Conservation (phyloP, 2,888 invertebrate genomes). For the Coleophora flavipennella region DNA sequence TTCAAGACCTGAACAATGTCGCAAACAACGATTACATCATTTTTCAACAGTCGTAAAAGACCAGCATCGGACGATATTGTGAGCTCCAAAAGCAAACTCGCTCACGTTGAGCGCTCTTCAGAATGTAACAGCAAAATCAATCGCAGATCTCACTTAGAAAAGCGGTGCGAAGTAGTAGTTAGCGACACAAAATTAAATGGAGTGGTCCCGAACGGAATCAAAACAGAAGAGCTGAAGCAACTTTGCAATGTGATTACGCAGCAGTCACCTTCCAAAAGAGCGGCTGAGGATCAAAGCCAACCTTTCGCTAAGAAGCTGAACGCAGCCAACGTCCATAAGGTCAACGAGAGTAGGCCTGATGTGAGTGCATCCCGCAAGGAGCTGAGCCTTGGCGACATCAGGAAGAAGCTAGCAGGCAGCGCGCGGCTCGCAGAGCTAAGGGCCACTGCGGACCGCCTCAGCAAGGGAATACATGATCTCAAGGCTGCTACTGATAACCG, state of each 20-base stretch:
- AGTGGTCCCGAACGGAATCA: constrained; percentile 4
- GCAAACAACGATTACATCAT: constrained; percentile 82
- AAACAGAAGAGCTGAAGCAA: constrained; percentile 11
- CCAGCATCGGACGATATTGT: constrained; percentile 77
- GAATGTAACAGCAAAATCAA: constrained; percentile 35
- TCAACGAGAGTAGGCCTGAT: constrained; percentile 26
- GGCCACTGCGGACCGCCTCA: constrained; percentile 77
- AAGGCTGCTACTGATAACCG: constrained; percentile 61
- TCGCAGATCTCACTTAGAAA: constrained; percentile 16
- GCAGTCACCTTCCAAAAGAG: neutral
- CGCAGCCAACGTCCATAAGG: constrained; percentile 34
- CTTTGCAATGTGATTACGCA: constrained; percentile 7
- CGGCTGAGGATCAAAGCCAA: neutral
- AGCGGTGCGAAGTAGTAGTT: constrained; percentile 17
- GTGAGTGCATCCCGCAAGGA: constrained; percentile 71
- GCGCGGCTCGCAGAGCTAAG: constrained; percentile 79
- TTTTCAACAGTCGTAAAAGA: constrained; percentile 84
- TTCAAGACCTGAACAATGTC: constrained; percentile 68
- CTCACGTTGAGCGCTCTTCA: constrained; percentile 36
- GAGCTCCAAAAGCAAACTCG: constrained; percentile 66
- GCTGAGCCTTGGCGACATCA: constrained; percentile 79
- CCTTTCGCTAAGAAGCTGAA: constrained; percentile 45
- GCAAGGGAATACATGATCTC: constrained; percentile 75
- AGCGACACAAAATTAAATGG: constrained; percentile 9
- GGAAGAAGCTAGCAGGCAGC: constrained; percentile 77